Evolutionary conservation across 2,888 invertebrate genomes (phyloP), one percentile per base, ranked within the genome.

Genomic region (Bombylius major): DNA sequence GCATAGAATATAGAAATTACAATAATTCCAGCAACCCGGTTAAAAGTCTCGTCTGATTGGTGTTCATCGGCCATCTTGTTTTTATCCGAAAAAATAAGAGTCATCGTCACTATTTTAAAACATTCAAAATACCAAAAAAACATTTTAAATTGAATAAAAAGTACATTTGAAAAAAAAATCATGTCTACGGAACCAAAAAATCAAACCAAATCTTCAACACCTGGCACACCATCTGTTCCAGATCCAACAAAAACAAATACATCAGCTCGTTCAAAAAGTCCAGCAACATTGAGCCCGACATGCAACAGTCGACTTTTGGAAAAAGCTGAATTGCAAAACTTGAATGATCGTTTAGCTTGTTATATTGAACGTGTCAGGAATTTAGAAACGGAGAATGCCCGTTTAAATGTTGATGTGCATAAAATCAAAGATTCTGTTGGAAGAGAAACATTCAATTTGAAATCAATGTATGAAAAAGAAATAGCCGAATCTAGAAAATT

Each of bases 281-380:
- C 92, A 70, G 92, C 92, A n/a, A n/a, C 92, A 1, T 71, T 91
- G 54, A 90, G 90, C 68, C 96, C 96, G 51, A 92, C 94, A 34
- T 81, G 93, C 63, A 84, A 90, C 63, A 87, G 87, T 56, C 88
- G 98, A 48, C 78, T 92, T 47, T 89, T 93, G 70, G 99, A 99
- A 72, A 98, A 98, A 76, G 88, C 89, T 65, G 91, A 94, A 67
- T 77, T 99, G 61, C 90, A 90, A 70, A 88, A 91, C 71, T 80
- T 99, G 51, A 99, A 99, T 73, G 96, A 98, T 73, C 90, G 98
- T 58, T 79, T 99, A 64, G 98, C 98, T 12, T 84, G 86, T 56
- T 99, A 99, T 71, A 99, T 99, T 68, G 98, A 99, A 68, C 85
- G 84, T 68, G 95, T 96, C 50, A 85, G 98, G 55, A 87, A 86